Evolutionary conservation across 2,797 vertebrate genomes (phyloP).

Genomic region (Siniperca scherzeri): DNA sequence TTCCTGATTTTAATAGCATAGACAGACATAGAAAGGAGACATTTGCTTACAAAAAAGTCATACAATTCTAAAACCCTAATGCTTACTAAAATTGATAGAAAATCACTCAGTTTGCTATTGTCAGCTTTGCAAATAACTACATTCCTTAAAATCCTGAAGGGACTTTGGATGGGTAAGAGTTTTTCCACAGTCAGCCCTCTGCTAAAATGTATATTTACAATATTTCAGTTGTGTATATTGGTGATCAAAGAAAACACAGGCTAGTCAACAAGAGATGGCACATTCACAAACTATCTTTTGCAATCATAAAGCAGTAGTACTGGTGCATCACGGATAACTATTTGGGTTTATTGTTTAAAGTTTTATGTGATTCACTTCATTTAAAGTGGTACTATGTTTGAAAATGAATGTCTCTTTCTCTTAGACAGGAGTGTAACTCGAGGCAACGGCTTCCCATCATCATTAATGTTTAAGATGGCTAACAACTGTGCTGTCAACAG

Average conservation of each 20-base stretch:
- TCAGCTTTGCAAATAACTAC: background rate
- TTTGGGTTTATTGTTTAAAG: constrained; percentile 3
- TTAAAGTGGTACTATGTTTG: constrained; percentile 26
- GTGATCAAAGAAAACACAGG: constrained; percentile 19
- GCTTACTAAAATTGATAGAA: background rate
- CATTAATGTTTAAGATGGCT: constrained; percentile 80
- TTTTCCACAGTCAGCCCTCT: constrained; percentile 10
- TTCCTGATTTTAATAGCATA: constrained; percentile 47
- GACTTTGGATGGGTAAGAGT: background rate
- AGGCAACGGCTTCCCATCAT: constrained; percentile 64
- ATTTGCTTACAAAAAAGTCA: background rate
- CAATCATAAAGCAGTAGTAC: background rate
- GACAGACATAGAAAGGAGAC: constrained; percentile 30
- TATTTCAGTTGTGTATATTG: constrained; percentile 12
- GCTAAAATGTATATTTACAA: constrained; percentile 5
- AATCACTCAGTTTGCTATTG: constrained; percentile 9
- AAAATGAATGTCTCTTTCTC: constrained; percentile 44
- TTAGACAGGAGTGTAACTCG: constrained; percentile 50
- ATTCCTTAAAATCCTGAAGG: constrained; percentile 8
- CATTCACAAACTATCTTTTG: background rate
- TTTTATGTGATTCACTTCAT: constrained; percentile 20
- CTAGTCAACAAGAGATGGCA: background rate
- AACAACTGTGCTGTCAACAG: constrained; percentile 83
- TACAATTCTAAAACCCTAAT: constrained; percentile 1
- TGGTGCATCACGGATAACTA: background rate